These are phyloP conservation scores for Onychomys torridus DNA, from an alignment of 2,797 vertebrate species.

Conservation along the genomic window DNA sequence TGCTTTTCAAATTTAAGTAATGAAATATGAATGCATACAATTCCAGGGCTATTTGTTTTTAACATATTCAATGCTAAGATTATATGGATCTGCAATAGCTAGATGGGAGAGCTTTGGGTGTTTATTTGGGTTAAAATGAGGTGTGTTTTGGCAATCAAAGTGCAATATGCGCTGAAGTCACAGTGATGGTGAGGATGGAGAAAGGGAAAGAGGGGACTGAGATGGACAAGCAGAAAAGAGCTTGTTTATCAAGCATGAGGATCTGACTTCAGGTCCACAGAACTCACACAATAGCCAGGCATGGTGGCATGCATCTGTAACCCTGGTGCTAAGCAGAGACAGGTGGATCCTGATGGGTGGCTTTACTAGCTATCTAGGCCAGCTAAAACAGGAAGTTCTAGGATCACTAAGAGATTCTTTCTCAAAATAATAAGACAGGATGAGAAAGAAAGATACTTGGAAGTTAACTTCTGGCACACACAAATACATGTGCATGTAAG, in stretches of 20 bases:
- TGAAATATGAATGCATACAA: not conserved
- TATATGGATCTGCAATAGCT: not conserved
- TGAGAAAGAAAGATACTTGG: not conserved
- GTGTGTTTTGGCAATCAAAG: not conserved
- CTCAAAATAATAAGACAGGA: not conserved
- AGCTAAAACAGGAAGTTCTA: not conserved
- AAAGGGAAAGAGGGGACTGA: not conserved
- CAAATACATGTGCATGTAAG: not conserved
- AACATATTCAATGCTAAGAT: not conserved
- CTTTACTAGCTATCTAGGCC: not conserved
- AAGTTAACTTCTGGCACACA: not conserved
- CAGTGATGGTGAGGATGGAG: not conserved
- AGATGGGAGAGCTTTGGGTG: not conserved
- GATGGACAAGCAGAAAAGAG: not conserved
- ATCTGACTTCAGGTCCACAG: not conserved
- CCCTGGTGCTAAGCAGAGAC: not conserved
- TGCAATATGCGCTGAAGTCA: not conserved
- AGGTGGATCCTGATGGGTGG: not conserved
- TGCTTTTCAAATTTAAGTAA: constrained; percentile 18
- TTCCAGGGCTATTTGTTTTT: not conserved
- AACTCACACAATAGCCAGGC: not conserved
- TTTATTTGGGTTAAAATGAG: not conserved
- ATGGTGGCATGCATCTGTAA: not conserved
- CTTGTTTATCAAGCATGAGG: not conserved
- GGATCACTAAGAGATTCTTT: not conserved